Conservation (phyloP, 2,888 invertebrate genomes). For the Acronicta aceris region DNA sequence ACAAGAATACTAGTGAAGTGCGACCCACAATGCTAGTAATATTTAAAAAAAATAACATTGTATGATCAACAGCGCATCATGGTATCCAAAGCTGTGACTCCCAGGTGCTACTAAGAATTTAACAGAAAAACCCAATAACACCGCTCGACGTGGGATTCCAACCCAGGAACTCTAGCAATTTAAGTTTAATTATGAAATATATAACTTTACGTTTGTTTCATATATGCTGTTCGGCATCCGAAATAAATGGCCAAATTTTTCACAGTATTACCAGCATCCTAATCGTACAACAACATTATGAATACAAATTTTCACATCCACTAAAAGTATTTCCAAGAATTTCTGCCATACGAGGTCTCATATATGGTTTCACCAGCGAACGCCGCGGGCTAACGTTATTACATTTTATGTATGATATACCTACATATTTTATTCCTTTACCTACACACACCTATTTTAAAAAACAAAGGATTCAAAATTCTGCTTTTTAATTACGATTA, state of each 20-base stretch:
- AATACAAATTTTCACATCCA: slow-evolving; percentile 47
- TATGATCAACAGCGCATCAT: too few species aligned
- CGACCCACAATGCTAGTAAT: too few species aligned
- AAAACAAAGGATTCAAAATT: not conserved
- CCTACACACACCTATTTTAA: slow-evolving; percentile 1
- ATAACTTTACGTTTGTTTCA: too few species aligned
- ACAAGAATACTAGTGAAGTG: too few species aligned
- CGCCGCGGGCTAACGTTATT: slow-evolving; percentile 30
- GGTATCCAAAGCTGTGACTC: too few species aligned
- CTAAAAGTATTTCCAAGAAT: slow-evolving; percentile 40
- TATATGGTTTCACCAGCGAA: slow-evolving; percentile 40
- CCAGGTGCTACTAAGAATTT: too few species aligned
- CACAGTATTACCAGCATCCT: slow-evolving; percentile 13
- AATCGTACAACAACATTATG: slow-evolving; percentile 41
- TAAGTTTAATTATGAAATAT: too few species aligned
- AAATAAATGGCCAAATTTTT: slow-evolving; percentile 24
- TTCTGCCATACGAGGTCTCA: slow-evolving; percentile 12
- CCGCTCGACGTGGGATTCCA: too few species aligned
- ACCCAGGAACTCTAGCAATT: too few species aligned
- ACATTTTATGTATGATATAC: slow-evolving; percentile 18
- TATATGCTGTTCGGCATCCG: slow-evolving; percentile 18
- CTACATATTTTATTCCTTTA: slow-evolving; percentile 14
- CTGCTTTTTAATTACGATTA: too few species aligned
- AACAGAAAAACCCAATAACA: too few species aligned
- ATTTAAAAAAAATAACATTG: too few species aligned